Percentiles rank a stretch among this genome's conserved stretches.
Conservation (phyloP, 92 coral and sea anemone species). For the Bergia sp. region DNA sequence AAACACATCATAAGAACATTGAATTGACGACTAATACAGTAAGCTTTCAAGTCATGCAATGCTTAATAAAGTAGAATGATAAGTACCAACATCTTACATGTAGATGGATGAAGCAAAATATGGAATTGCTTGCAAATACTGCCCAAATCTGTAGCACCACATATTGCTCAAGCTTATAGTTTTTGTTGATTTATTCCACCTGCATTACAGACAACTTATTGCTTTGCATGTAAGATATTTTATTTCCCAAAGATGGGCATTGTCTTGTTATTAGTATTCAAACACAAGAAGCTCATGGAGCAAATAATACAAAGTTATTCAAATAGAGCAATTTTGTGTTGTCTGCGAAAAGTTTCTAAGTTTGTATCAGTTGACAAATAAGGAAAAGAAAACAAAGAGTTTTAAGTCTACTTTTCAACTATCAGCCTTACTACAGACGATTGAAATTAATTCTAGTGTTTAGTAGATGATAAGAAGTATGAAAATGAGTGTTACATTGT, state of each 20-base stretch:
- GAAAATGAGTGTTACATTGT: neutral
- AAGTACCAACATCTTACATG: constrained; percentile 3
- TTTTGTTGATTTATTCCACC: neutral
- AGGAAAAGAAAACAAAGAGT: neutral
- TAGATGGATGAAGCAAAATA: constrained; percentile 9
- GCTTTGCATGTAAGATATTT: neutral
- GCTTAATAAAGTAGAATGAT: constrained; percentile 1
- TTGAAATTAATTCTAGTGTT: constrained; percentile 40
- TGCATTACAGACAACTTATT: constrained; percentile 9
- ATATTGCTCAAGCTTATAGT: constrained; percentile 12
- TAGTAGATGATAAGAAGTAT: constrained; percentile 39
- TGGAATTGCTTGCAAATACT: constrained; percentile 9
- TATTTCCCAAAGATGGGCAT: too few species aligned
- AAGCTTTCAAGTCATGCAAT: constrained; percentile 15
- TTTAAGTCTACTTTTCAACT: constrained; percentile 13
- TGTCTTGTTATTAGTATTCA: neutral
- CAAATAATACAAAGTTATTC: constrained; percentile 2
- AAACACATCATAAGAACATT: constrained; percentile 11
- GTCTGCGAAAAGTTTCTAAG: constrained; percentile 10
- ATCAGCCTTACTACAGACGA: constrained; percentile 15
- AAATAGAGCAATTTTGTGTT: constrained; percentile 9
- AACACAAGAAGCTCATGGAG: constrained; percentile 8
- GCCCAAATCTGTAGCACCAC: constrained; percentile 10
- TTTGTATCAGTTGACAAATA: constrained; percentile 3
- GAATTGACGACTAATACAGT: constrained; percentile 10